A percentile compares a stretch with the other conserved stretches of the same genome.
Evolutionary conservation across 2,888 invertebrate species (phyloP).

Genomic region (Plagiodera versicolora): DNA sequence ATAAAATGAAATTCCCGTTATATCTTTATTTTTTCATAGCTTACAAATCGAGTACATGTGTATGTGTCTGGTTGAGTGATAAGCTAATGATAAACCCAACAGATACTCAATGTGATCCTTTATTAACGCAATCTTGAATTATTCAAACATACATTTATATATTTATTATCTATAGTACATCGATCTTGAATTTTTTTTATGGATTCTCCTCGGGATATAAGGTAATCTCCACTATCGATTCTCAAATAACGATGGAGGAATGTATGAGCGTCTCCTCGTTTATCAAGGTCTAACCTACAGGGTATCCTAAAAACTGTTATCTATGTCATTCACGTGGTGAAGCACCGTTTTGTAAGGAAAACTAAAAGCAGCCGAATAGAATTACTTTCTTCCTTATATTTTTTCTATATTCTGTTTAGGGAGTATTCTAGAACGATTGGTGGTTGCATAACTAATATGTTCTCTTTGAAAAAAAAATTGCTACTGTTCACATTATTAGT

Average conservation of each 20-base stretch:
- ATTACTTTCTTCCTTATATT: too few species aligned
- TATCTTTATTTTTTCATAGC: constrained; percentile 14
- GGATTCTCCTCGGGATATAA: not conserved
- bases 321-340: not conserved
- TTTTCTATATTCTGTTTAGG: too few species aligned
- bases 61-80: constrained; percentile 38
- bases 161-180: constrained; percentile 37
- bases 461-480: too few species aligned
- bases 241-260: constrained; percentile 19
- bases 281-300: constrained; percentile 15
- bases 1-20: not conserved
- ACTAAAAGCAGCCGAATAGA: not conserved
- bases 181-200: constrained; percentile 31
- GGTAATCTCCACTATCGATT: constrained; percentile 22
- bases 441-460: too few species aligned
- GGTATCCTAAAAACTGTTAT: not conserved
- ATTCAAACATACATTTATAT: constrained; percentile 36
- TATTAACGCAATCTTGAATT: constrained; percentile 42
- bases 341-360: not conserved
- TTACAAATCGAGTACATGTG: constrained; percentile 17
- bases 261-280: constrained; percentile 9
- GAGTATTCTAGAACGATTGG: too few species aligned
- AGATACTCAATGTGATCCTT: constrained; percentile 43
- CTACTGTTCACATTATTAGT: too few species aligned
- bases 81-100: constrained; percentile 40